Percentiles rank a stretch among this genome's conserved stretches.
These are phyloP conservation scores for Hypena proboscidalis DNA, from an alignment of 2,888 invertebrate genomes.

Conservation along the genomic window DNA sequence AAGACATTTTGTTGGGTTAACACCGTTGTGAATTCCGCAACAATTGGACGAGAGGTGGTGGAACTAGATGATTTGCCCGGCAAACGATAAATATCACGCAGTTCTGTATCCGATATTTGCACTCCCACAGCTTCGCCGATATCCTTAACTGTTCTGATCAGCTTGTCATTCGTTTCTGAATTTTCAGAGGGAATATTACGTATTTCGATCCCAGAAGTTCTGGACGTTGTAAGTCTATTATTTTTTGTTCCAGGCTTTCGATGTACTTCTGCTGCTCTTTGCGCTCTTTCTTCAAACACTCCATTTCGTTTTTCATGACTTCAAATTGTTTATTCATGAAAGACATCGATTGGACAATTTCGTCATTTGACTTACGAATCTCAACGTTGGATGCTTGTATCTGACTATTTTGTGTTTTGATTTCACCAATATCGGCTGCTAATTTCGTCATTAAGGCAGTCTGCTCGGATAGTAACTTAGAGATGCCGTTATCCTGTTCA, in stretches of 20 bases:
- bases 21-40: constrained; percentile 1
- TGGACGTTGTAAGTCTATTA: constrained; percentile 2
- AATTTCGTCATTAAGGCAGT: constrained; percentile 4
- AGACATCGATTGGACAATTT: constrained; percentile 5
- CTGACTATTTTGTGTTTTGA: constrained; percentile 6
- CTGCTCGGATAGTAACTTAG: background rate
- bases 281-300: constrained; percentile 1
- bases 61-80: constrained; percentile 1
- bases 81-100: constrained; percentile 2
- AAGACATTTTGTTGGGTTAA: background rate
- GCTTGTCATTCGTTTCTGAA: background rate
- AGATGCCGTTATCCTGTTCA: background rate
- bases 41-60: constrained; percentile 2
- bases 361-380: constrained; percentile 3
- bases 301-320: constrained; percentile 6
- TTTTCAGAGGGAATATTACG: constrained; percentile 4
- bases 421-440: constrained; percentile 2
- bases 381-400: constrained; percentile 1
- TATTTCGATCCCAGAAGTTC: constrained; percentile 6
- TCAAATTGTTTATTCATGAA: constrained; percentile 12
- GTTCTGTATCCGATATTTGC: background rate
- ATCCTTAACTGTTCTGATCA: constrained; percentile 1
- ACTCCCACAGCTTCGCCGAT: constrained; percentile 8
- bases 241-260: constrained; percentile 3
- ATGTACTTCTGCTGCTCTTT: constrained; percentile 3